Evolutionary conservation across 2,113 vertebrate species (phyloP).

Genomic region (Gopherus evgoodei): DNA sequence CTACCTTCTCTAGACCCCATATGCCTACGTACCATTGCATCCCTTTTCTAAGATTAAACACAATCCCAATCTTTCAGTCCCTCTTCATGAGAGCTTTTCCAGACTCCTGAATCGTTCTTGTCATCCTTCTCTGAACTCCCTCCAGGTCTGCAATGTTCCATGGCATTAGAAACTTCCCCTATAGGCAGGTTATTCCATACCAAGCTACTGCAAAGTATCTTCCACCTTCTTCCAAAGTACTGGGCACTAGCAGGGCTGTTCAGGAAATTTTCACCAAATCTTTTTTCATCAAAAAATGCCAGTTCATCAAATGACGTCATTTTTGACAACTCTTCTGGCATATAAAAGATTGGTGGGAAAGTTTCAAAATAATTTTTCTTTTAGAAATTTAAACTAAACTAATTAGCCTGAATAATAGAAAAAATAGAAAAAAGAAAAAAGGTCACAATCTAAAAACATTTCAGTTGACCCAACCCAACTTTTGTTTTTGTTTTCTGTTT

Average conservation of each 20-base stretch:
- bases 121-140: background rate
- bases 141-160: background rate
- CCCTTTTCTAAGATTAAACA: background rate
- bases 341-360: background rate
- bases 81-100: background rate
- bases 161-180: background rate
- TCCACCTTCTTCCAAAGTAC: background rate
- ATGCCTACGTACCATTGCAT: background rate
- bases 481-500: background rate
- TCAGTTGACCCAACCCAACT: background rate
- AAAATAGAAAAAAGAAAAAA: background rate
- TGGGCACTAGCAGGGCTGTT: background rate
- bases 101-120: background rate
- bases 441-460: background rate
- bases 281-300: background rate
- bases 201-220: background rate
- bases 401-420: too few relatives aligned
- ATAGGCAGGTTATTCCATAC: background rate
- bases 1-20: background rate
- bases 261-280: background rate
- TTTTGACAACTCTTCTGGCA: background rate
- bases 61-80: background rate
- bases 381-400: background rate
- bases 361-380: background rate
- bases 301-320: background rate